Evolutionary conservation across 2,797 vertebrate genomes (phyloP).

Genomic region (Cichlasoma orientale): DNA sequence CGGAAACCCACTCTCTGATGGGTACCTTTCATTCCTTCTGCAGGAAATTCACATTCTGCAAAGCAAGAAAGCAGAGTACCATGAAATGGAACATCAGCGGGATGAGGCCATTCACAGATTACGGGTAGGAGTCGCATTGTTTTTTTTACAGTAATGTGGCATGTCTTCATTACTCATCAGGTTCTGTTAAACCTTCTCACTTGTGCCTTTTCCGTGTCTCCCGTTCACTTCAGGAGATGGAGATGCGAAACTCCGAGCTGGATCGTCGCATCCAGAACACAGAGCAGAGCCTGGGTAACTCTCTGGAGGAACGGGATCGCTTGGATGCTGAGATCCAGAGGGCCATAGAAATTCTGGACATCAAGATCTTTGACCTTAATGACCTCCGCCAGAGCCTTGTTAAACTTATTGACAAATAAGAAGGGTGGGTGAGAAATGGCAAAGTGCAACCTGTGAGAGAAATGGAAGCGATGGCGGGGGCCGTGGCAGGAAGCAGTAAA

Average conservation of each 20-base stretch:
- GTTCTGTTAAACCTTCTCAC: not conserved
- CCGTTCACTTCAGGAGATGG: conserved; percentile 82
- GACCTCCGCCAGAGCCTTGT: conserved; percentile 92
- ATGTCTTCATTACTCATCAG: not conserved
- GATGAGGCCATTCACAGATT: conserved; percentile 90
- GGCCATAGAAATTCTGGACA: conserved; percentile 91
- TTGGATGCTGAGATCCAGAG: conserved; percentile 86
- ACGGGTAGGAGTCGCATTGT: conserved; percentile 79
- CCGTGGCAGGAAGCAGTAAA: not conserved
- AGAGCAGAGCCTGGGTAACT: conserved; percentile 82
- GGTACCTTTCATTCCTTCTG: conserved; percentile 11
- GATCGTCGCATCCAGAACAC: conserved; percentile 87
- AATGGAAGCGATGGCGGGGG: not conserved
- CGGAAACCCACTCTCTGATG: not conserved
- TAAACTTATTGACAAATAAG: conserved; percentile 88
- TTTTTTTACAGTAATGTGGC: not conserved
- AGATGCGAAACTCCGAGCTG: conserved; percentile 88
- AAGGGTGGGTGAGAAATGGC: not conserved
- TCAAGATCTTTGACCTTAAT: conserved; percentile 94
- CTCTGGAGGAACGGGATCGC: conserved; percentile 85
- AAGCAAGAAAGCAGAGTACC: conserved; percentile 84
- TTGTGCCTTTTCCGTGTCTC: not conserved
- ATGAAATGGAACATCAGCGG: conserved; percentile 82
- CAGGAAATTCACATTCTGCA: conserved; percentile 94
- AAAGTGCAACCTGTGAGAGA: not conserved